Evolutionary conservation across 1,140 invertebrate species (phyloP), one percentile per base, ranked within the genome.

Genomic region (Drosophila nannoptera): DNA sequence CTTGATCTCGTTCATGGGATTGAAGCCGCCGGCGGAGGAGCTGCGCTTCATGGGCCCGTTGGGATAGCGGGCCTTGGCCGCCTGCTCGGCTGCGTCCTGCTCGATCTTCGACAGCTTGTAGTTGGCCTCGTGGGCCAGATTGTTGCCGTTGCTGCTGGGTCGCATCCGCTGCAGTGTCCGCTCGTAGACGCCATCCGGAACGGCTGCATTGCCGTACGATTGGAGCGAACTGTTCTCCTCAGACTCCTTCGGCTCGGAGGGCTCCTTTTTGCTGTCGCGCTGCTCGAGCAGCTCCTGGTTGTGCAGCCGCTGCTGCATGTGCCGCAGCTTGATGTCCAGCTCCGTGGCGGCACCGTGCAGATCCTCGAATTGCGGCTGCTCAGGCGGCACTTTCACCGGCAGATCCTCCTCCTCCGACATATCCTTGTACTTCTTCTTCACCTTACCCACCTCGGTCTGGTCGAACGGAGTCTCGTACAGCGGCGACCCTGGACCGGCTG

Each of bases 91-190:
- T 1, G 77, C 82, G 8, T 89, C 88, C 66, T 89, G 88, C 45
- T 89, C 88, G 14, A 83, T 59, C 49, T 88, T 89, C 4, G 88
- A 89, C 1, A 89, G 58, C 64, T 89, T 89, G 38, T 89, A 89
- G 68, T 89, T 75, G 46, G 88, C 88, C 55, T 89, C 88, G 16
- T 89, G 86, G 5, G 72, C 75, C 0, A 89, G 52, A 65, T 88
- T 87, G 45, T 80, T 75, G 0, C 49, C 33, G 2, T 32, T 52
- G n/a, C 3, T 22, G 45, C 0, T 4, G 60, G 7, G 0, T 7
- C 71, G 45, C 0, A 73, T 62, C 0, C 61, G 74, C 1, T 43
- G 43, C 46, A 69, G 7, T 2, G 63, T 73, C 11, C 73, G 50
- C 22, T 80, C 77, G 29, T 81, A 81, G 0, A 38, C 29, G n/a